Percentiles rank a stretch among this genome's conserved stretches.
Evolutionary conservation across 2,113 vertebrate genomes (phyloP).

Genomic region (Aldabrachelys gigantea): DNA sequence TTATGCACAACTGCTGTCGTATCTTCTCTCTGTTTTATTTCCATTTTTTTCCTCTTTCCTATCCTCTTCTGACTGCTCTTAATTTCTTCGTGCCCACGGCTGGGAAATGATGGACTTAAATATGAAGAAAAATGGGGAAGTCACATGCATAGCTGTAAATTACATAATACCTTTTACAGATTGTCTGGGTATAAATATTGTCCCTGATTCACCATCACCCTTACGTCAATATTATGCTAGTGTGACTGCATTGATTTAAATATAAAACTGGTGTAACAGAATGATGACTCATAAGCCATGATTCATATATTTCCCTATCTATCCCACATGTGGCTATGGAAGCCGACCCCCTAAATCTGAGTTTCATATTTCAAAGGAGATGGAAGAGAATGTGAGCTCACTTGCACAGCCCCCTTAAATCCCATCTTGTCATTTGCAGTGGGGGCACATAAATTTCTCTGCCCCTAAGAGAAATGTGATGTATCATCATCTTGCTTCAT

Average conservation of each 20-base stretch:
- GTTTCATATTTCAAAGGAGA: not conserved
- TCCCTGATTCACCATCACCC: not conserved
- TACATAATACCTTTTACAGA: not conserved
- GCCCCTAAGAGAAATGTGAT: not conserved
- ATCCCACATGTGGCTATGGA: not conserved
- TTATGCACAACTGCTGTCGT: not conserved
- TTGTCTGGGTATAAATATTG: not conserved
- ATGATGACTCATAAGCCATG: not conserved
- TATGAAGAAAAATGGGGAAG: not conserved
- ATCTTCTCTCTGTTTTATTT: not conserved
- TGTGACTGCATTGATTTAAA: not conserved
- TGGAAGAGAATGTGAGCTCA: not conserved
- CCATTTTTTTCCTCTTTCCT: not conserved
- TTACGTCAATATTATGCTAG: not conserved
- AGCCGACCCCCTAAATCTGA: not conserved
- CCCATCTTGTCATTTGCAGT: not conserved
- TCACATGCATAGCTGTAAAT: not conserved
- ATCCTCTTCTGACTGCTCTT: not conserved
- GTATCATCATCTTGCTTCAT: not conserved
- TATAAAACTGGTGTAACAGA: fast-evolving
- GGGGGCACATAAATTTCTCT: not conserved
- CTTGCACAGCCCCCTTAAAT: not conserved
- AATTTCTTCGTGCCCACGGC: not conserved
- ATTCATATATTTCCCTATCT: not conserved
- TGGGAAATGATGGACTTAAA: not conserved